Base-by-base conservation (phyloP, 2,797 vertebrate genomes). In the Echeneis naucrates region DNA sequence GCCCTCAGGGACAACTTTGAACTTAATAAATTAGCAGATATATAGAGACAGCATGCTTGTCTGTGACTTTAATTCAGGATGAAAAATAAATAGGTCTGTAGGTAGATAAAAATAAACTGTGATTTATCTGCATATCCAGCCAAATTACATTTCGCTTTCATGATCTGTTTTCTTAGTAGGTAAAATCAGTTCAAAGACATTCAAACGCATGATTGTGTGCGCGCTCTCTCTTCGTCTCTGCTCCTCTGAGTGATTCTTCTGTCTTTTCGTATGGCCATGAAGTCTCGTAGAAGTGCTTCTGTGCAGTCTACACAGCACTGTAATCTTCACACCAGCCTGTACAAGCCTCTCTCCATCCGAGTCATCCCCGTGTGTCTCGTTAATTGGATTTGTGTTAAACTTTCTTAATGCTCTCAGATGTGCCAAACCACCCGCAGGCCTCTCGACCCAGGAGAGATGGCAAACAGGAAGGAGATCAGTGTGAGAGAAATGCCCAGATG, bases 331-430 rank as follows among this genome's bases (percentile, higher is more conserved):
- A 45, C 78, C 60, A 65, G 72, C 75, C 61, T 30, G 45, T 80
- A 70, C 58, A 66, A 21, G 52, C 32, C 56, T 61, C 35, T 65
- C 68, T 57, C 56, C 50, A 27, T 30, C 27, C 30, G 60, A 78
- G 82, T 85, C 76, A 85, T 83, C 73, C 82, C 70, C 60, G 52
- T 81, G 64, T 77, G 65, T 82, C 64, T 79, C 51, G 86, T 84
- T 88, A 90, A 93, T 88, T 92, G 82, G 87, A 91, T 92, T 92
- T 89, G 69, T 82, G 74, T 77, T 89, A 23, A 88, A 89, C 64
- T 84, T 86, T 75, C 70, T 72, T 88, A 86, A 88, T 87, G 75
- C 72, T 53, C 65, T 88, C 50, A 77, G 80, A 81, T 75, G 68
- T 74, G 45, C 66, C 68, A 66, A 66, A 51, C 68, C 63, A 75